phyloP scores from a whole-genome alignment of 1,140 invertebrate genomes.

The Agraylea sexmaculata region DNA sequence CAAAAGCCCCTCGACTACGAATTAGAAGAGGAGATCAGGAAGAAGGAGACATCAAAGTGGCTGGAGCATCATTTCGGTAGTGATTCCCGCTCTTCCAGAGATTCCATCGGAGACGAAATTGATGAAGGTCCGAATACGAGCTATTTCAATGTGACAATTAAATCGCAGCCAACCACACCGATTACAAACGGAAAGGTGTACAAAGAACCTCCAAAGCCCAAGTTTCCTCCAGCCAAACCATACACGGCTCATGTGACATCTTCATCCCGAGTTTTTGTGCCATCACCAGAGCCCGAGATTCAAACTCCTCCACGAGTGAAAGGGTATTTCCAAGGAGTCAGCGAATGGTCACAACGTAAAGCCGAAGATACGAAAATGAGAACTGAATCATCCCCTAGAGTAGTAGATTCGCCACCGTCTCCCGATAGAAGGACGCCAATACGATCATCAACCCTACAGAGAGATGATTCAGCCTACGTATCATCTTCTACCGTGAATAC shows the following conservation, averaged over 20 bases:
- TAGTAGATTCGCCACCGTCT: conserved; percentile 32
- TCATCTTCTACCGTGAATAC: conserved; percentile 40
- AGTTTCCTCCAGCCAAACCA: conserved; percentile 27
- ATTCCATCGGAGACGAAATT: conserved; percentile 42
- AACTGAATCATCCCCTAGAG: conserved; percentile 34
- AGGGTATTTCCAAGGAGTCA: conserved; percentile 58
- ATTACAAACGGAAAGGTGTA: conserved; percentile 31
- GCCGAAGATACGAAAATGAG: conserved; percentile 35
- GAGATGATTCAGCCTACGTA: conserved; percentile 42
- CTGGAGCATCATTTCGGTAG: conserved; percentile 81
- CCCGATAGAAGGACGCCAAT: conserved; percentile 32
- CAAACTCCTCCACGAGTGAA: conserved; percentile 28
- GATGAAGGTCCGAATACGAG: conserved; percentile 47
- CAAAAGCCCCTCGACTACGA: conserved; percentile 70
- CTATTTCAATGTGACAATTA: conserved; percentile 69
- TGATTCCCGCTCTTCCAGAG: conserved; percentile 64
- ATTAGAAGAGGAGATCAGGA: conserved; percentile 76
- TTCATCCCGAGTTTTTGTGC: conserved; percentile 35
- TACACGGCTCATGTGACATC: conserved; percentile 31
- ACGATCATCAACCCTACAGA: conserved; percentile 35
- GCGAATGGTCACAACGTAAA: conserved; percentile 62
- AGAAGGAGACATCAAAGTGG: conserved; percentile 82
- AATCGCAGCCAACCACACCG: conserved; percentile 43
- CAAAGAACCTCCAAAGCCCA: conserved; percentile 26
- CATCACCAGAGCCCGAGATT: conserved; percentile 31